These are phyloP conservation scores for Cepaea nemoralis DNA, from an alignment of 1,140 invertebrate species.

Conservation along the genomic window DNA sequence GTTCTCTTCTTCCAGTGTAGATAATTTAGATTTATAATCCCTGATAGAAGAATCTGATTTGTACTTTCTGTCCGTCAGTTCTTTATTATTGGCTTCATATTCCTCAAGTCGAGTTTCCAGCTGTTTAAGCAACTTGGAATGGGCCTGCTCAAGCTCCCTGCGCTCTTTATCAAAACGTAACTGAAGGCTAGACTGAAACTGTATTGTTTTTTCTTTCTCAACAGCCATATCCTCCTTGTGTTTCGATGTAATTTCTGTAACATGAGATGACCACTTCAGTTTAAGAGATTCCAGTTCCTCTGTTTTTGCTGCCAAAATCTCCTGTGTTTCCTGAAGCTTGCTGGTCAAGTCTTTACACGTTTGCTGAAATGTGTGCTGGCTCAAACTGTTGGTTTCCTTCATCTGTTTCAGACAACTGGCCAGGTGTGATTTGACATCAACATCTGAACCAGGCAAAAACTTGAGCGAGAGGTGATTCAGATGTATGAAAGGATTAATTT, in stretches of 20 bases:
- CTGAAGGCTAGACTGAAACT: conserved; percentile 66
- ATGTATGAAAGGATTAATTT: conserved; percentile 86
- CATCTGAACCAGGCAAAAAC: conserved; percentile 79
- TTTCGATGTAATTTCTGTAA: conserved; percentile 65
- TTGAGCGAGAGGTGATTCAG: conserved; percentile 82
- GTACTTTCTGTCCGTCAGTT: conserved; percentile 67
- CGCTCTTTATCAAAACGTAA: conserved; percentile 64
- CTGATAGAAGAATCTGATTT: conserved; percentile 66
- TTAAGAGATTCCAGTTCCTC: conserved; percentile 73
- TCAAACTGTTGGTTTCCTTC: conserved; percentile 67
- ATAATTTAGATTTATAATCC: conserved; percentile 63
- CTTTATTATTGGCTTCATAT: conserved; percentile 67
- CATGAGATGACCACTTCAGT: conserved; percentile 67
- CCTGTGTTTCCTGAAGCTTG: conserved; percentile 73
- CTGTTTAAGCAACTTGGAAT: conserved; percentile 66
- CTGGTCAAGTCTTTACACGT: conserved; percentile 74
- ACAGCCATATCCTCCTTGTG: conserved; percentile 71
- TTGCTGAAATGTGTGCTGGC: conserved; percentile 76
- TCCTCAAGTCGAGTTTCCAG: conserved; percentile 66
- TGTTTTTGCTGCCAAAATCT: conserved; percentile 60
- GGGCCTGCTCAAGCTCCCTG: conserved; percentile 68
- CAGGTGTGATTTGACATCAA: conserved; percentile 82
- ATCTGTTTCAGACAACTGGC: conserved; percentile 73
- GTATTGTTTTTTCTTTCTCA: conserved; percentile 73
- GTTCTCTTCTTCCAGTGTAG: conserved; percentile 66